A percentile compares a stretch with the other conserved stretches of the same genome.
Evolutionary conservation across 2,888 invertebrate genomes (phyloP).

Genomic region (Phorcus lineatus): DNA sequence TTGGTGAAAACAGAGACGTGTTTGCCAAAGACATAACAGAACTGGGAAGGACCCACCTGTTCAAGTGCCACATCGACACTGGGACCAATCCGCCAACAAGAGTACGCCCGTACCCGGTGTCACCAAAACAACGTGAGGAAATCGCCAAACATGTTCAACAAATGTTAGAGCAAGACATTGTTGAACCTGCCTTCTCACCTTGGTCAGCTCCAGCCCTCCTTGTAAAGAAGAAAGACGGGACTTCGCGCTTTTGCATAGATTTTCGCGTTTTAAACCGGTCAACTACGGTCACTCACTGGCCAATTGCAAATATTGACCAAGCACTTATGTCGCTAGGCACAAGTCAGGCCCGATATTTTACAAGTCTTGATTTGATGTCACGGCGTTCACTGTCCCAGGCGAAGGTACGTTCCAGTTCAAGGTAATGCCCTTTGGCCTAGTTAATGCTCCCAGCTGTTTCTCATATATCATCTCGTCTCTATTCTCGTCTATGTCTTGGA

Average conservation of each 20-base stretch:
- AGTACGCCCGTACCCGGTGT: constrained; percentile 29
- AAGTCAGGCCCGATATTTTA: constrained; percentile 29
- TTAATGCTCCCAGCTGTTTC: constrained; percentile 43
- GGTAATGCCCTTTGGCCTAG: constrained; percentile 46
- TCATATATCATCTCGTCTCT: constrained; percentile 38
- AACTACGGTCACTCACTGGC: constrained; percentile 37
- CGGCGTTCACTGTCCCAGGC: constrained; percentile 42
- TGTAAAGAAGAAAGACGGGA: constrained; percentile 38
- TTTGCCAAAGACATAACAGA: constrained; percentile 34
- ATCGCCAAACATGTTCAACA: constrained; percentile 40
- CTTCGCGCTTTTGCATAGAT: constrained; percentile 44
- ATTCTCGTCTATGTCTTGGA: constrained; percentile 43
- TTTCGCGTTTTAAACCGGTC: constrained; percentile 40
- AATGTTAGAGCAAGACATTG: constrained; percentile 39
- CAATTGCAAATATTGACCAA: constrained; percentile 40
- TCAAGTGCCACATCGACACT: constrained; percentile 43
- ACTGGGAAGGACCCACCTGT: constrained; percentile 37
- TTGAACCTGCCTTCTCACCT: constrained; percentile 35
- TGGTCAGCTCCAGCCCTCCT: constrained; percentile 44
- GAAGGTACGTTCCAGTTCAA: constrained; percentile 42
- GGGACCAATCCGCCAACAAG: constrained; percentile 35
- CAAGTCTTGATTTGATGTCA: constrained; percentile 36
- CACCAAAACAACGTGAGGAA: constrained; percentile 31
- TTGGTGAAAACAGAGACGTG: neutral
- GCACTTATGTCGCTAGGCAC: constrained; percentile 38